Percentiles rank a stretch among this genome's conserved stretches.
These are phyloP conservation scores for Aphelinus atriplicis DNA, from an alignment of 1,140 invertebrate species.

Conservation along the genomic window DNA sequence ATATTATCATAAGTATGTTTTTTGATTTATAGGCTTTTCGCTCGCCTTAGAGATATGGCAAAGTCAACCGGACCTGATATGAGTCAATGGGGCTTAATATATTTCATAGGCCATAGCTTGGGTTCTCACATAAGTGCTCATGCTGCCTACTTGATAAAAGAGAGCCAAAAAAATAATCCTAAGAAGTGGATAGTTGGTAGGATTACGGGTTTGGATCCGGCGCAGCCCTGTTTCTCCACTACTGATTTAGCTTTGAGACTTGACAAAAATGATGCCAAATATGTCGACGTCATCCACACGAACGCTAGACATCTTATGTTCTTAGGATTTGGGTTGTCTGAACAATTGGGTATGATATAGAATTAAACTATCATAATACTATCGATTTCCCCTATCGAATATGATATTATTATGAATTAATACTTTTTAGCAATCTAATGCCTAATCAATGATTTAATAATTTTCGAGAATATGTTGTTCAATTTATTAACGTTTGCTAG, in stretches of 20 bases:
- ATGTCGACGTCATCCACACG: conserved; percentile 78
- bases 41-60: neutral
- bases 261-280: conserved; percentile 70
- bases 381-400: no score
- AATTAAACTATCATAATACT: no score
- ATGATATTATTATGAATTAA: no score
- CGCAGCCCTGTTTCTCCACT: conserved; percentile 71
- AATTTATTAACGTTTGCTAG: no score
- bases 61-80: neutral
- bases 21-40: neutral
- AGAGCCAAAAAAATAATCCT: conserved; percentile 46
- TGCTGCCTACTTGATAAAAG: conserved; percentile 65
- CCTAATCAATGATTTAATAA: no score
- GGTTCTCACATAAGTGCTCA: conserved; percentile 72
- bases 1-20: no score
- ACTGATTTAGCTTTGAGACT: conserved; percentile 63
- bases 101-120: conserved; percentile 72
- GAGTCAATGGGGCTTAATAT: conserved; percentile 54
- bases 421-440: no score
- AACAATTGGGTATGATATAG: conserved; percentile 61
- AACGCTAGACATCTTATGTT: conserved; percentile 64
- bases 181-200: conserved; percentile 52
- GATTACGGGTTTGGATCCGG: conserved; percentile 71
- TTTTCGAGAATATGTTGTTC: no score
- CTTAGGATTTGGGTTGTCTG: conserved; percentile 68